Base-by-base conservation (phyloP, 2,888 invertebrate genomes). In the Drosophila paranaensis region DNA sequence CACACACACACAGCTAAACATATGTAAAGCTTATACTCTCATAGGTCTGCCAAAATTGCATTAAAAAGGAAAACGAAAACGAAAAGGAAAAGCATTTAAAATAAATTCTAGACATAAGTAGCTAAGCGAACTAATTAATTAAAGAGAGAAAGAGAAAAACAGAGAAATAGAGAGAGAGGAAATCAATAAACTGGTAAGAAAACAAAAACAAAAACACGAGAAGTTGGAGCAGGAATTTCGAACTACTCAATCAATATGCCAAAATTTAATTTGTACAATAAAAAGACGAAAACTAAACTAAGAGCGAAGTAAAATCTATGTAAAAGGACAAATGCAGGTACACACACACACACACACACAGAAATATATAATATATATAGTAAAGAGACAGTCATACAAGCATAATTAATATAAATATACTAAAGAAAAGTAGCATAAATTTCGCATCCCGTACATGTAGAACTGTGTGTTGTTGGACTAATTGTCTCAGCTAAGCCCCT, bases 271-370 rank as follows among this genome's bases (percentile, higher is more conserved):
- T 67, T 77, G 77, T 79, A 73, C 69, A 69, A 64, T 56, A 79
- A 74, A 63, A 48, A 43, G 13, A 13, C 16, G 43, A 53, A 40
- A 60, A 63, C 51, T 60, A 43, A 33, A 69, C 53, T 46, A 58
- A 73, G 35, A 64, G 55, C 37, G 42, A 71, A 74, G 60, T 46
- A n/a, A 50, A 3, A 33, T 50, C 3, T 50, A 81, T 67, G 67
- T 64, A 70, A 86, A 85, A 85, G 84, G 88, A 81, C 74, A 85
- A 88, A 88, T 86, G 83, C 84, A 85, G 84, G 84, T 85, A 84
- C 54, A 40, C 54, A 54, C 27, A 40, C 27, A 53, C 35, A 51
- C 20, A 39, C 25, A 53, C 14, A 51, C 16, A 35, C 10, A 37
- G 0, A 51, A n/a, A n/a, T 8, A 53, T 0, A 14, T 0, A 0